These are phyloP conservation scores for Trichogramma pretiosum DNA, from an alignment of 1,140 invertebrate species.

Conservation along the genomic window DNA sequence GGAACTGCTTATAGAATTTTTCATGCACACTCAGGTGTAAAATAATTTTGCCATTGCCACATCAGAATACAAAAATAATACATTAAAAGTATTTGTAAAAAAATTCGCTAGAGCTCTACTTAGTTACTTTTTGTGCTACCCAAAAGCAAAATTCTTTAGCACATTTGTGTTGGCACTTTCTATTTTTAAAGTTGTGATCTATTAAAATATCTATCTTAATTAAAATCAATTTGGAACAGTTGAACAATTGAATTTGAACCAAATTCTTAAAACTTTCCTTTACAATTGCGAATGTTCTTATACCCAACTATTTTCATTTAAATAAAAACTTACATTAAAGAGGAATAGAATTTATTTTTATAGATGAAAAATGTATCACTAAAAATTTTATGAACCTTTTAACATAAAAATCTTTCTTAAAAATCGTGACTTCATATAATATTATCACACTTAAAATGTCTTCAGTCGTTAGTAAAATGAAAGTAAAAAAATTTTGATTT, in stretches of 20 bases:
- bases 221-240: too few relatives aligned
- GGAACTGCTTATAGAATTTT: constrained; percentile 11
- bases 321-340: too few relatives aligned
- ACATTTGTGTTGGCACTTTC: too few relatives aligned
- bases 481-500: constrained; percentile 13
- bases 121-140: not conserved
- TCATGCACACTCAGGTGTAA: constrained; percentile 7
- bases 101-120: not conserved
- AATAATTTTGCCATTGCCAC: constrained; percentile 11
- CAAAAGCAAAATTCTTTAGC: too few relatives aligned
- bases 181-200: not conserved
- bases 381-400: not conserved
- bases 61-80: constrained; percentile 14
- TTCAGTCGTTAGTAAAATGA: constrained; percentile 12
- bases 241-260: too few relatives aligned
- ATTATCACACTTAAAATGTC: constrained; percentile 14
- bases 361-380: not conserved
- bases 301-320: too few relatives aligned
- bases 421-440: too few relatives aligned
- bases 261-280: too few relatives aligned
- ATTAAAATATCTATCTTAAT: not conserved
- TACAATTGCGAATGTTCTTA: too few relatives aligned
- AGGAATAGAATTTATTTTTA: too few relatives aligned
- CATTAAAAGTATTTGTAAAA: not conserved
- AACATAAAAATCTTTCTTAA: constrained; percentile 7